Evolutionary conservation across 1,140 invertebrate genomes (phyloP).

Genomic region (Drosophila pallidifrons): DNA sequence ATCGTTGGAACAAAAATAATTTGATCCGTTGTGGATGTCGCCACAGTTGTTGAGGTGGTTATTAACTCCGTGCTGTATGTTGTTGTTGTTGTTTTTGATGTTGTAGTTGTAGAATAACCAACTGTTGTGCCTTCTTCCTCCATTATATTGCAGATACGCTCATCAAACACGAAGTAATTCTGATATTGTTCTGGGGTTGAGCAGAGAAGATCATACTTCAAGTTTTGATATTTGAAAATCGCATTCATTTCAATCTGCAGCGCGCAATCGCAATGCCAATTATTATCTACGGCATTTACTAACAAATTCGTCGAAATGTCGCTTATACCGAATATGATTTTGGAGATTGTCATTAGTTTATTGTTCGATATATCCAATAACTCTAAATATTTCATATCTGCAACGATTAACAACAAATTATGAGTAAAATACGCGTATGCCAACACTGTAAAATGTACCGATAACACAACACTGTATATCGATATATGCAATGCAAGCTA

Average conservation of each 20-base stretch:
- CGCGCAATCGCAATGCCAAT: constrained; percentile 62
- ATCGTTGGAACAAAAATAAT: constrained; percentile 25
- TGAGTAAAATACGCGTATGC: not conserved
- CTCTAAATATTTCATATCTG: constrained; percentile 50
- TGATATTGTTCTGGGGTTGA: constrained; percentile 33
- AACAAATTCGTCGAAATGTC: constrained; percentile 38
- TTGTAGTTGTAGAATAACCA: not conserved
- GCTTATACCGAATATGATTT: constrained; percentile 50
- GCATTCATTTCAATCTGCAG: constrained; percentile 44
- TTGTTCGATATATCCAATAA: constrained; percentile 64
- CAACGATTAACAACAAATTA: not conserved
- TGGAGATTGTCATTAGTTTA: constrained; percentile 50
- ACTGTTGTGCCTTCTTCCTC: not conserved
- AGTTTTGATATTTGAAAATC: constrained; percentile 42
- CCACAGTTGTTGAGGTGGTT: not conserved
- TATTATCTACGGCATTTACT: constrained; percentile 45
- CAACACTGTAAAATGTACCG: not conserved
- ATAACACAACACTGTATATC: not conserved
- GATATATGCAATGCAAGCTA: not conserved
- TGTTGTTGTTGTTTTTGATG: not conserved
- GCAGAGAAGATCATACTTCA: constrained; percentile 30
- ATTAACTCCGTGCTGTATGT: not conserved
- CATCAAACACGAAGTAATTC: constrained; percentile 45
- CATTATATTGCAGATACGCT: constrained; percentile 30
- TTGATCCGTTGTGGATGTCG: not conserved